A percentile compares a stretch with the other conserved stretches of the same genome.
phyloP scores from a whole-genome alignment of 1,140 invertebrate genomes.

The Hypothenemus hampei region DNA sequence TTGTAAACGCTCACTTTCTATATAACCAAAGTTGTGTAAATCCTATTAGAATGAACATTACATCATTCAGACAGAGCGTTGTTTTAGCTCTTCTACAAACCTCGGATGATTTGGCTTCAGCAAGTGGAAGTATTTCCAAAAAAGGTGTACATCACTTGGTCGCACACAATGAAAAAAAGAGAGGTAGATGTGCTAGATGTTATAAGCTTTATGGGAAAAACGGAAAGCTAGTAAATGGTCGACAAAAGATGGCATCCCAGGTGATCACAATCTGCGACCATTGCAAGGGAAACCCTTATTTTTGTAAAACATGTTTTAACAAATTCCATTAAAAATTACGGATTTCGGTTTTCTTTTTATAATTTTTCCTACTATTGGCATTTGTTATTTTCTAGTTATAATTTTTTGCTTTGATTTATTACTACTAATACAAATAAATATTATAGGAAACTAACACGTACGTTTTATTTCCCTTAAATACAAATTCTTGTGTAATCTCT shows the following conservation, averaged over 20 bases:
- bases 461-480: neutral
- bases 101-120: neutral
- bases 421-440: neutral
- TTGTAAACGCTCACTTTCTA: conserved; percentile 21
- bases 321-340: conserved; percentile 1
- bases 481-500: neutral
- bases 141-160: conserved; percentile 6
- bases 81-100: neutral
- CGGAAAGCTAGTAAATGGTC: conserved; percentile 10
- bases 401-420: neutral
- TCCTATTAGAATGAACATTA: neutral
- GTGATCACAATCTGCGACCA: conserved; percentile 10
- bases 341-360: no score
- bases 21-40: conserved; percentile 10
- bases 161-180: conserved; percentile 10
- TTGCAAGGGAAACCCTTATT: conserved; percentile 6
- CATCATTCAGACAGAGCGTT: conserved; percentile 10
- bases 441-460: neutral
- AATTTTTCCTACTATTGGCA: no score
- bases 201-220: conserved; percentile 15
- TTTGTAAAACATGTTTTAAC: conserved; percentile 13
- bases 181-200: conserved; percentile 3
- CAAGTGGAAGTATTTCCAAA: neutral
- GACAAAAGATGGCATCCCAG: conserved; percentile 10
- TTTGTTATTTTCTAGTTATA: neutral